Percentiles rank a stretch among this genome's conserved stretches.
Evolutionary conservation across 2,113 vertebrate species (phyloP).

Genomic region (Coracopsis vasa): DNA sequence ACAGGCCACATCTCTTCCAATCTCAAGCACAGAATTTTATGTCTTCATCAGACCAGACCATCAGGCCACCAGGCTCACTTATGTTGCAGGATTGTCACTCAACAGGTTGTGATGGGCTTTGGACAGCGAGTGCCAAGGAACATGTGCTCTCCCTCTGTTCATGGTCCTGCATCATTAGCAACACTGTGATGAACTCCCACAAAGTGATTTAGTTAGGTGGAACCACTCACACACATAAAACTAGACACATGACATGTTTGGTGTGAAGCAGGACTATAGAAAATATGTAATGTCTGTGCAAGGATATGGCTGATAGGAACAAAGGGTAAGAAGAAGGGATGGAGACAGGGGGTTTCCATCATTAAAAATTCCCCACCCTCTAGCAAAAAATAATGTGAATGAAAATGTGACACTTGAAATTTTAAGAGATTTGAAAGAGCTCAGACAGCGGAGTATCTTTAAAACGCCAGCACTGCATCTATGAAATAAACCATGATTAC

Average conservation of each 20-base stretch:
- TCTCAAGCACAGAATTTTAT: background rate
- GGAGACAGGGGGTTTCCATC: fast-evolving
- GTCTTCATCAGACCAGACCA: background rate
- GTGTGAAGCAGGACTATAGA: background rate
- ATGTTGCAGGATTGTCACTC: background rate
- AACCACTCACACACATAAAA: background rate
- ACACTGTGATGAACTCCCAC: fast-evolving
- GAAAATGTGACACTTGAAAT: background rate
- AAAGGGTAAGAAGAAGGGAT: background rate
- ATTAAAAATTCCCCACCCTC: background rate
- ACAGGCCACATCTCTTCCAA: background rate
- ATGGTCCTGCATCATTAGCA: fast-evolving
- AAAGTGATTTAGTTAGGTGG: background rate
- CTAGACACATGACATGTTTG: background rate
- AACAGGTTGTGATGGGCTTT: background rate
- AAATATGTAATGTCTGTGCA: background rate
- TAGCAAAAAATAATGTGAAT: background rate
- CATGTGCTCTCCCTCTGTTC: fast-evolving
- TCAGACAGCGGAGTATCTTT: background rate
- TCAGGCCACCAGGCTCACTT: background rate
- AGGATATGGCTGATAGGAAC: background rate
- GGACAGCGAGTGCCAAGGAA: background rate
- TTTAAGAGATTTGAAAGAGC: background rate
- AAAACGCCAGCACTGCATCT: background rate
- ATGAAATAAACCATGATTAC: fast-evolving